Evolutionary conservation across 2,888 invertebrate genomes (phyloP).

Genomic region (Antheraea assamensis): DNA sequence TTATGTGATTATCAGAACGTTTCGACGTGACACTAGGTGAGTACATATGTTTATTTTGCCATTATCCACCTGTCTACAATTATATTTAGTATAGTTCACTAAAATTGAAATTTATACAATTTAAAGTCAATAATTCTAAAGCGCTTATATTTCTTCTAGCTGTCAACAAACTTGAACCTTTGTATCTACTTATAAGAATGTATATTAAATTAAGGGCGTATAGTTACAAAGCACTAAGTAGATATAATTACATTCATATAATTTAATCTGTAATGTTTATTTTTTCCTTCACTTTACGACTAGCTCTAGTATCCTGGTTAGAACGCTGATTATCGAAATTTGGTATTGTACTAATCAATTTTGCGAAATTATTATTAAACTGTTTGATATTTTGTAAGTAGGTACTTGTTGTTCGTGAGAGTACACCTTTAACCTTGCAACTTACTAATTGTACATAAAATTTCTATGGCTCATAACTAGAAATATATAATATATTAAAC

Average conservation of each 20-base stretch:
- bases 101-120: background rate
- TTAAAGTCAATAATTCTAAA: background rate
- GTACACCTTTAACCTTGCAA: no score
- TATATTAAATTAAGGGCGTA: background rate
- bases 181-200: background rate
- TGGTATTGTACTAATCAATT: background rate
- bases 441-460: no score
- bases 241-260: background rate
- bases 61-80: background rate
- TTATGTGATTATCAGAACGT: constrained; percentile 84
- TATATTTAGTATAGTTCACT: background rate
- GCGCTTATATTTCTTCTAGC: background rate
- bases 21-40: constrained; percentile 84
- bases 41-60: background rate
- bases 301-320: background rate
- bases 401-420: no score
- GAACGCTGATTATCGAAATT: background rate
- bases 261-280: background rate
- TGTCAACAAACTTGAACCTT: background rate
- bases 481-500: no score
- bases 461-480: no score
- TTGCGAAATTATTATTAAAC: background rate
- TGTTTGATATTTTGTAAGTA: no score
- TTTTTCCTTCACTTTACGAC: background rate
- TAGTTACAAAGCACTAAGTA: background rate